phyloP scores from a whole-genome alignment of 2,113 vertebrate genomes.

The Thalassoma bifasciatum region DNA sequence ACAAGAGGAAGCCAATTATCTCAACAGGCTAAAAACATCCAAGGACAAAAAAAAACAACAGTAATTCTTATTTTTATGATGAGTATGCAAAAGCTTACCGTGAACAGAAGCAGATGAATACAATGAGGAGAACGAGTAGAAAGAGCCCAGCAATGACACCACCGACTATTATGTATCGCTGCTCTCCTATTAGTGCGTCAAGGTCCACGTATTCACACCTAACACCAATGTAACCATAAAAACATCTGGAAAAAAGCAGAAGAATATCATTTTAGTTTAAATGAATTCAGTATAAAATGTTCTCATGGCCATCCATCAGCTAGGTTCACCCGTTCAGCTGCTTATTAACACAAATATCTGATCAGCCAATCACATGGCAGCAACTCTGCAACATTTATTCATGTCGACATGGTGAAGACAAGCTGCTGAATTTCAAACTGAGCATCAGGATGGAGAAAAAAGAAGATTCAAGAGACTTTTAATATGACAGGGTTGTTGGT shows the following conservation, averaged over 20 bases:
- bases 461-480: too few relatives aligned
- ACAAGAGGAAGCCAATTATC: too few relatives aligned
- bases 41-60: not conserved
- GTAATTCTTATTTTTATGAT: not conserved
- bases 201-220: slow-evolving; percentile 86
- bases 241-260: slow-evolving; percentile 79
- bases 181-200: slow-evolving; percentile 71
- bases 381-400: too few relatives aligned
- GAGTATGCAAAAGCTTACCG: slow-evolving; percentile 81
- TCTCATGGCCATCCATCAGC: not conserved
- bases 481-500: too few relatives aligned
- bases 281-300: not conserved
- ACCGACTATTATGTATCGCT: slow-evolving; percentile 82
- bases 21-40: not conserved
- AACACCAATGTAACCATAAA: slow-evolving; percentile 80
- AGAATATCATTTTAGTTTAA: not conserved
- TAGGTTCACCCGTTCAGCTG: too few relatives aligned
- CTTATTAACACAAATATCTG: too few relatives aligned
- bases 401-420: too few relatives aligned
- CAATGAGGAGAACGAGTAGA: slow-evolving; percentile 82
- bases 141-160: slow-evolving; percentile 81
- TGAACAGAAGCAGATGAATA: slow-evolving; percentile 83
- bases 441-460: too few relatives aligned
- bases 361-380: too few relatives aligned
- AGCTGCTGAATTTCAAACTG: too few relatives aligned